Evolutionary conservation across 2,113 vertebrate species (phyloP).

Genomic region (Pseudorhombus dupliciocellatus): DNA sequence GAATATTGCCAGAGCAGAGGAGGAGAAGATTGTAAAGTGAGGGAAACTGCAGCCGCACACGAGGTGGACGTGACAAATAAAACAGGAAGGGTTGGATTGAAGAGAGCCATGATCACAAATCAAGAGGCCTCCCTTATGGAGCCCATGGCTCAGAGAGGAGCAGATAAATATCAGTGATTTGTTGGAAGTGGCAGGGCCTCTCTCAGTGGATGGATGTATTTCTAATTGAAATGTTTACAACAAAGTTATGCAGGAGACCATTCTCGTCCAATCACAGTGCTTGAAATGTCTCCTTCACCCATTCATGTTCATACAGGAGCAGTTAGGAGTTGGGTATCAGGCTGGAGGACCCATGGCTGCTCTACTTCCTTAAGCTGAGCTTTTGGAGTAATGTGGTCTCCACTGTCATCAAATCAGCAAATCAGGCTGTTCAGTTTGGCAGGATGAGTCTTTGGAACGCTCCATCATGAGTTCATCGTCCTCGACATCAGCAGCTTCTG

Average conservation of each 20-base stretch:
- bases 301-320: too few species aligned
- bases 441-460: too few species aligned
- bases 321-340: too few species aligned
- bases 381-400: too few species aligned
- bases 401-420: too few species aligned
- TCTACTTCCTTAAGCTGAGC: too few species aligned
- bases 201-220: background rate
- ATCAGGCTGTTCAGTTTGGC: too few species aligned
- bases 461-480: too few species aligned
- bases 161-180: background rate
- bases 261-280: background rate
- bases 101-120: background rate
- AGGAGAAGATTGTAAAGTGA: background rate
- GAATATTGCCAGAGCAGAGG: conserved; percentile 16
- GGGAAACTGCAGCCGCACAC: background rate
- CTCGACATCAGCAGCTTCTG: too few species aligned
- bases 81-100: background rate
- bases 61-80: background rate
- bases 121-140: background rate
- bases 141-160: background rate
- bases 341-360: too few species aligned
- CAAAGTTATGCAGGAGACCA: background rate
- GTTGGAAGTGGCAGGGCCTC: background rate
- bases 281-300: background rate
- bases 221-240: background rate